Conservation (phyloP, 2,113 vertebrate species). For the Pachyramphus minor region DNA sequence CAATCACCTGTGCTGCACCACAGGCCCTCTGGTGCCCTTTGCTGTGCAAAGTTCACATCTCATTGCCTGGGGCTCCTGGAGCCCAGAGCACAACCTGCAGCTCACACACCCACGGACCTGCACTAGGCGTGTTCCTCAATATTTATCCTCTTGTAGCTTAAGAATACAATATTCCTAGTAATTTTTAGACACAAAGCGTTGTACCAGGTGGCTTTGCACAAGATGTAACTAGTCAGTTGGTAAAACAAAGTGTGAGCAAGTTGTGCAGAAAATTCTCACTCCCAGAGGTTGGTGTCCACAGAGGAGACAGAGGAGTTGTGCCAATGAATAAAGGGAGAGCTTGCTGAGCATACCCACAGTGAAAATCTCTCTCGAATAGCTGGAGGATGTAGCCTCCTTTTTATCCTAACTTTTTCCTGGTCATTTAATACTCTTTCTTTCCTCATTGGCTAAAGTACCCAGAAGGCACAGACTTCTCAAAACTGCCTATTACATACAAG, state of each 20-base stretch:
- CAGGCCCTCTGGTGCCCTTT: not conserved
- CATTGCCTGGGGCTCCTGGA: not conserved
- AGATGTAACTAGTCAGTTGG: not conserved
- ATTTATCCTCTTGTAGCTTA: not conserved
- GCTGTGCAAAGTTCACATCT: not conserved
- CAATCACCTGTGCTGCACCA: no score
- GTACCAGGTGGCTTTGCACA: not conserved
- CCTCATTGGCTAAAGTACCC: not conserved
- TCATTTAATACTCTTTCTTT: not conserved
- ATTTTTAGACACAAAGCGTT: not conserved
- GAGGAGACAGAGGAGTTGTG: not conserved
- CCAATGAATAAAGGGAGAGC: not conserved
- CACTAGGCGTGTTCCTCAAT: not conserved
- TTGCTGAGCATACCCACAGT: not conserved
- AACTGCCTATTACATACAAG: not conserved
- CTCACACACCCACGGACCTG: not conserved
- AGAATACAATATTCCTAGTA: not conserved
- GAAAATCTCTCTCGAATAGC: not conserved
- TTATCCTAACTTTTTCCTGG: not conserved
- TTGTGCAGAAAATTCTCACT: not conserved
- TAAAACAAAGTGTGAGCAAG: not conserved
- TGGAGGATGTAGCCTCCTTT: not conserved
- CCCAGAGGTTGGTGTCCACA: not conserved
- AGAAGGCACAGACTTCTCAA: not conserved
- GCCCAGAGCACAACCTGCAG: not conserved